These are phyloP conservation scores for Chrysolina haemoptera DNA, from an alignment of 2,888 invertebrate species.

Conservation along the genomic window DNA sequence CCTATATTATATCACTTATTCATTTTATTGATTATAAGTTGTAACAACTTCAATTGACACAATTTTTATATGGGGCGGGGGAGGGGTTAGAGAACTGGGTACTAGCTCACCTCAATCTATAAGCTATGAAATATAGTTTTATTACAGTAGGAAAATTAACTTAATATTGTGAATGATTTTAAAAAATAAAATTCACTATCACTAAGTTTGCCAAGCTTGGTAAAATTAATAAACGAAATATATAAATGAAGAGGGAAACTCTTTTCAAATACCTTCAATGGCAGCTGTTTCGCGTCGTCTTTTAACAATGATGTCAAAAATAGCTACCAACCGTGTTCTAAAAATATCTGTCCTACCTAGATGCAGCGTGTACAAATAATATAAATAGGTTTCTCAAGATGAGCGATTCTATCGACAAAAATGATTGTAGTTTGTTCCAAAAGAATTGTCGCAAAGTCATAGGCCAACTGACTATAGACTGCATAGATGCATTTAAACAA, in stretches of 20 bases:
- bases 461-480: slow-evolving; percentile 69
- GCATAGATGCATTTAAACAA: slow-evolving; percentile 76
- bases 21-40: neutral
- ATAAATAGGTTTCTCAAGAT: slow-evolving; percentile 44
- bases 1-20: too few relatives aligned
- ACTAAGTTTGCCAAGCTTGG: too few relatives aligned
- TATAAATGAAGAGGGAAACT: neutral
- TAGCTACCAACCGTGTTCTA: slow-evolving; percentile 30
- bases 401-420: slow-evolving; percentile 35
- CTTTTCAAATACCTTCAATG: neutral
- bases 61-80: too few relatives aligned
- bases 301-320: slow-evolving; percentile 26
- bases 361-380: slow-evolving; percentile 15
- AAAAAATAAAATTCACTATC: too few relatives aligned
- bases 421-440: slow-evolving; percentile 69
- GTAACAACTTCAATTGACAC: neutral
- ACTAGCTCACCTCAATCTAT: too few relatives aligned
- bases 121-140: too few relatives aligned
- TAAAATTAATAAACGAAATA: neutral
- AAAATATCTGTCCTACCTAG: slow-evolving; percentile 27
- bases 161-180: too few relatives aligned
- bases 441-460: slow-evolving; percentile 75
- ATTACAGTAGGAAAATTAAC: too few relatives aligned
- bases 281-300: slow-evolving; percentile 1
- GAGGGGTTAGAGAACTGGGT: too few relatives aligned